These are phyloP conservation scores for Drosophila fulvimacula DNA, from an alignment of 2,888 invertebrate species.

Conservation along the genomic window DNA sequence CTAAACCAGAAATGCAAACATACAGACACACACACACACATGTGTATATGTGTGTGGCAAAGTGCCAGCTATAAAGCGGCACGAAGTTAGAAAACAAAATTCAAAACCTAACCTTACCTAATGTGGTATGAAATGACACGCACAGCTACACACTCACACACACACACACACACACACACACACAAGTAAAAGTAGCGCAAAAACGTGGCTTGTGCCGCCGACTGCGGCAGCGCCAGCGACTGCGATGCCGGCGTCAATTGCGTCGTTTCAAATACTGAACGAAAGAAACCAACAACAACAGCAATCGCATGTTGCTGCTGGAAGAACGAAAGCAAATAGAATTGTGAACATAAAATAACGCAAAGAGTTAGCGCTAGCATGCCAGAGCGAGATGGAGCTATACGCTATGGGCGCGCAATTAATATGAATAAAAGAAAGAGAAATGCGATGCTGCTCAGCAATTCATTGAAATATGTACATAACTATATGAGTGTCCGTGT, in stretches of 20 bases:
- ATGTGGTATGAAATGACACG: slow-evolving; percentile 72
- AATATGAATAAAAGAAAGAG: slow-evolving; percentile 5
- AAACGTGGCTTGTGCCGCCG: slow-evolving; percentile 64
- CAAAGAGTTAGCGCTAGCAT: slow-evolving; percentile 12
- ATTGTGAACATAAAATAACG: slow-evolving; percentile 23
- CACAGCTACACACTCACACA: slow-evolving; percentile 33
- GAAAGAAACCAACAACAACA: slow-evolving; percentile 29
- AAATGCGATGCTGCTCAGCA: neutral
- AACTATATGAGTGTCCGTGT: neutral
- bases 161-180: slow-evolving; percentile 12
- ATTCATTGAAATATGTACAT: slow-evolving; percentile 5
- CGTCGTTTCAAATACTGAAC: slow-evolving; percentile 65
- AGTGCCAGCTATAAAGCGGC: slow-evolving; percentile 40
- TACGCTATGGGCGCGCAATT: slow-evolving; percentile 5
- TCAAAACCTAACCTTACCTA: slow-evolving; percentile 82
- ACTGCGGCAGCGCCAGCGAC: slow-evolving; percentile 27
- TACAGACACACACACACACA: neutral
- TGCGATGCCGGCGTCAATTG: slow-evolving; percentile 56
- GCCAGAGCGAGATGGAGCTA: slow-evolving; percentile 5
- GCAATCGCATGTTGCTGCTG: slow-evolving; percentile 38
- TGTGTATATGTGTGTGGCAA: slow-evolving; percentile 23
- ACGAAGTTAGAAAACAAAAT: slow-evolving; percentile 67
- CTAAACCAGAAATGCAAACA: slow-evolving; percentile 19
- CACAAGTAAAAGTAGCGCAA: slow-evolving; percentile 47
- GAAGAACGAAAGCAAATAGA: slow-evolving; percentile 31